Conservation (phyloP, 2,113 vertebrate species). For the Oncorhynchus gorbuscha region DNA sequence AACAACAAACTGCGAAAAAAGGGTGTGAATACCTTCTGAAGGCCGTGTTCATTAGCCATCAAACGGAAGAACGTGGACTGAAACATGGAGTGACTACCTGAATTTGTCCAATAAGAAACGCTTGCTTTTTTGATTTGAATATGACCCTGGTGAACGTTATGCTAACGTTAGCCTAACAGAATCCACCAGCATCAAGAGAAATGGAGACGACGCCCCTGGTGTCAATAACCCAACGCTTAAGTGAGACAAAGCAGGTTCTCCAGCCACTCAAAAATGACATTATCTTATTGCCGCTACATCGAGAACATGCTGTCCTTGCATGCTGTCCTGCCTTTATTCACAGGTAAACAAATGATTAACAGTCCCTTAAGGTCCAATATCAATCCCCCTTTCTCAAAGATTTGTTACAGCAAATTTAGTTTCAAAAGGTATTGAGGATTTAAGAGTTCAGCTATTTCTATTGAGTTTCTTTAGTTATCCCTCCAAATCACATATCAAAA, state of each 20-base stretch:
- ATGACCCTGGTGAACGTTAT: too few relatives aligned
- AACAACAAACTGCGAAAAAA: too few relatives aligned
- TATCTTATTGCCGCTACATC: slow-evolving; percentile 55
- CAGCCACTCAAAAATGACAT: slow-evolving; percentile 51
- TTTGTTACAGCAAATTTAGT: slow-evolving; percentile 43
- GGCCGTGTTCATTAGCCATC: too few relatives aligned
- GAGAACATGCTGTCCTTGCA: slow-evolving; percentile 46
- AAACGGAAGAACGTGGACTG: too few relatives aligned
- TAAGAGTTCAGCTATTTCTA: neutral
- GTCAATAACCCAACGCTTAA: slow-evolving; percentile 35
- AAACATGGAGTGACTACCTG: too few relatives aligned
- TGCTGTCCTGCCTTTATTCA: slow-evolving; percentile 12
- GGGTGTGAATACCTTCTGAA: too few relatives aligned
- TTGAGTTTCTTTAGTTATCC: too few relatives aligned
- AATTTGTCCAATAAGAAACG: too few relatives aligned
- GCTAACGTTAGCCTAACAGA: neutral
- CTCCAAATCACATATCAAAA: too few relatives aligned
- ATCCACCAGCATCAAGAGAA: neutral
- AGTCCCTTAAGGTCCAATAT: slow-evolving; percentile 10
- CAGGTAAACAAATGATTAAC: slow-evolving; percentile 24
- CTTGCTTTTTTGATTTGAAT: too few relatives aligned
- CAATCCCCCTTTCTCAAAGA: slow-evolving; percentile 35
- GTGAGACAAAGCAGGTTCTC: slow-evolving; percentile 54
- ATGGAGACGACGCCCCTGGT: neutral
- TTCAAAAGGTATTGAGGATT: slow-evolving; percentile 20